A percentile compares a stretch with the other conserved stretches of the same genome.
Conservation (phyloP, 2,113 vertebrate genomes). For the cat (Felis catus) region F.catus_Fca126_mat1.0 CM031420.1:107282001-107282500, state of each 20-base stretch:
- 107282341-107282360: background rate
- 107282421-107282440: background rate
- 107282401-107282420: background rate
- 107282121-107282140: background rate
- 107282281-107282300: background rate
- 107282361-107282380: background rate
- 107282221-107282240: background rate
- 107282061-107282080: no score
- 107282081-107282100: no score
- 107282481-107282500: background rate
- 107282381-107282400: background rate
- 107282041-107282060: background rate
- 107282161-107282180: background rate
- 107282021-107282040: background rate
- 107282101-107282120: background rate
- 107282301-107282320: background rate
- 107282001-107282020: background rate
- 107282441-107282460: background rate
- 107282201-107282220: background rate
- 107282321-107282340: background rate
- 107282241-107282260: background rate
- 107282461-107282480: background rate
- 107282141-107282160: background rate
- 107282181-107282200: background rate
- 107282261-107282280: background rate